Evolutionary conservation across 2,888 invertebrate genomes (phyloP).

Genomic region (Calameuta idolon): DNA sequence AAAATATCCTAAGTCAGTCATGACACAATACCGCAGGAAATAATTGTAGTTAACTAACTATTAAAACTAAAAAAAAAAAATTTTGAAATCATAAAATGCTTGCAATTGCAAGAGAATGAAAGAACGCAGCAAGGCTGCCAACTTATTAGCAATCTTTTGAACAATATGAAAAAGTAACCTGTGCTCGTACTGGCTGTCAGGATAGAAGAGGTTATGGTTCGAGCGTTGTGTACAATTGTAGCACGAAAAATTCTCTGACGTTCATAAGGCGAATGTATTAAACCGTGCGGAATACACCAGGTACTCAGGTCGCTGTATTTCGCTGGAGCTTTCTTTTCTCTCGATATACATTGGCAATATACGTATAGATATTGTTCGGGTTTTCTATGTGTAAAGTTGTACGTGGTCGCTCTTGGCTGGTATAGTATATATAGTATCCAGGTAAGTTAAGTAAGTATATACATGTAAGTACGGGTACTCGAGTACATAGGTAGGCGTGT

Average conservation of each 20-base stretch:
- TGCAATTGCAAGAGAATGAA: neutral
- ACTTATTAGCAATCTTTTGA: too few species aligned
- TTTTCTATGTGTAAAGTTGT: neutral
- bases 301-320: neutral
- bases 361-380: neutral
- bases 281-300: neutral
- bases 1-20: too few species aligned
- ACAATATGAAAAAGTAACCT: neutral
- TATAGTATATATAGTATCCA: neutral
- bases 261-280: neutral
- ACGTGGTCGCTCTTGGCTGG: neutral
- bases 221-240: neutral
- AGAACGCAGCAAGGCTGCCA: neutral
- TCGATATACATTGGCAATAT: neutral
- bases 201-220: neutral
- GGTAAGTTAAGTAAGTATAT: neutral
- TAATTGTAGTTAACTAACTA: too few species aligned
- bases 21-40: too few species aligned
- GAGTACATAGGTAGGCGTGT: neutral
- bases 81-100: neutral
- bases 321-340: neutral
- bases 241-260: neutral
- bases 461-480: neutral
- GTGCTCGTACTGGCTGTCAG: neutral
- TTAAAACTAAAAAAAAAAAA: too few species aligned